Percentiles rank a stretch among this genome's conserved stretches.
Evolutionary conservation across 1,140 invertebrate species (phyloP).

Genomic region (Macrosteles quadrilineatus): DNA sequence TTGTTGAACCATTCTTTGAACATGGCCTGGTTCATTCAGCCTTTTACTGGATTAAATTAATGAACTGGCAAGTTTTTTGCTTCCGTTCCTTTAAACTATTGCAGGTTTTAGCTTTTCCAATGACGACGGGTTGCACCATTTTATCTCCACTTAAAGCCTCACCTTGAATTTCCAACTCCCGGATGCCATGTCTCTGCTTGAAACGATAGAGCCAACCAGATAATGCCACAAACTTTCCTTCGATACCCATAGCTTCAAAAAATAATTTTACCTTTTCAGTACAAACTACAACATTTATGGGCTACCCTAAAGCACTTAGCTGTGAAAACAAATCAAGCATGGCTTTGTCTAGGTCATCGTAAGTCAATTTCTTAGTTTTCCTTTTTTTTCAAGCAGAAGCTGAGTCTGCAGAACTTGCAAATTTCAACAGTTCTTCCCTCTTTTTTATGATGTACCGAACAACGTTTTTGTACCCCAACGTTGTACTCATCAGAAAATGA

Average conservation of each 20-base stretch:
- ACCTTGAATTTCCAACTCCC: background rate
- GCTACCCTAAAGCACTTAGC: background rate
- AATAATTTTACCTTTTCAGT: background rate
- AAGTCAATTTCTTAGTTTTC: background rate
- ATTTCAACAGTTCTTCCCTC: background rate
- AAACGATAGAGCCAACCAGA: background rate
- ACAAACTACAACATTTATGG: background rate
- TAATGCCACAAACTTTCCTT: background rate
- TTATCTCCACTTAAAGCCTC: no score
- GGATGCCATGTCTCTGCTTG: background rate
- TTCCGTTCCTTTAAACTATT: constrained; percentile 30
- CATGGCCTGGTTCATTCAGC: constrained; percentile 20
- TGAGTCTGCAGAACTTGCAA: background rate
- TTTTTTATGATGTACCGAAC: background rate
- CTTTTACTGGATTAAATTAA: constrained; percentile 21
- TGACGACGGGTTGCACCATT: no score
- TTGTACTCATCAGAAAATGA: background rate
- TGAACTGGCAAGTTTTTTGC: constrained; percentile 23
- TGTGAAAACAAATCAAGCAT: background rate
- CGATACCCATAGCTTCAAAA: background rate
- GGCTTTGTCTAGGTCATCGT: background rate
- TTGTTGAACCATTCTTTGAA: background rate
- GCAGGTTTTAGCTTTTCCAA: constrained; percentile 47
- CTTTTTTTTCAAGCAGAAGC: background rate
- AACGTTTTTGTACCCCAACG: background rate